Conservation (phyloP, 2,113 vertebrate species). For the Cephalopterus ornatus region DNA sequence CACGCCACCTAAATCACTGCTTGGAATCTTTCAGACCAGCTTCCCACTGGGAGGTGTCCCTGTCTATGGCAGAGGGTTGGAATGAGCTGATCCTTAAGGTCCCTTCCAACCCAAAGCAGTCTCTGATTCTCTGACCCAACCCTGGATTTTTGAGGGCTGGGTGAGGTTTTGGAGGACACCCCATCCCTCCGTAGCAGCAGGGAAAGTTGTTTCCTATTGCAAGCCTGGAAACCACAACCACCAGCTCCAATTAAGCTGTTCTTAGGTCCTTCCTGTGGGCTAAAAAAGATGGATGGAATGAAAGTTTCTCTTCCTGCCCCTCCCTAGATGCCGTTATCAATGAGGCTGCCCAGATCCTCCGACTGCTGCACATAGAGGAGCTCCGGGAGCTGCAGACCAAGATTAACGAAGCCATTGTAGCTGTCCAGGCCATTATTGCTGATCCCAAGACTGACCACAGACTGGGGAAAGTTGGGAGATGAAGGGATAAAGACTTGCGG, state of each 20-base stretch:
- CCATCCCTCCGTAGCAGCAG: neutral
- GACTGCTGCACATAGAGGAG: constrained; percentile 96
- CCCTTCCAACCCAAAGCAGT: neutral
- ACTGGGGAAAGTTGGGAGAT: constrained; percentile 97
- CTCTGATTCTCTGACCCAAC: neutral
- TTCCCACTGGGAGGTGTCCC: neutral
- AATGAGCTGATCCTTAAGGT: neutral
- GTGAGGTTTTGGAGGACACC: neutral
- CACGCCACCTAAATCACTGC: neutral
- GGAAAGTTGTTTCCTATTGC: neutral
- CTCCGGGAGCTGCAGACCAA: constrained; percentile 94
- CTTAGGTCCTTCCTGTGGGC: neutral
- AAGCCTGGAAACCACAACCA: neutral
- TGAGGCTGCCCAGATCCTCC: constrained; percentile 91
- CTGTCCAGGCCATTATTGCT: constrained; percentile 95
- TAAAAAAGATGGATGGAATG: neutral
- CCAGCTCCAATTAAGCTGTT: neutral
- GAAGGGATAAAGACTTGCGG: constrained; percentile 44
- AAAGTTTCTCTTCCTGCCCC: neutral
- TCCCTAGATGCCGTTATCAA: constrained; percentile 91
- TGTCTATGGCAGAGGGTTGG: neutral
- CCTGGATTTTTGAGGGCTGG: neutral
- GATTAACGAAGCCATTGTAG: constrained; percentile 97
- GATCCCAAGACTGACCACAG: constrained; percentile 98
- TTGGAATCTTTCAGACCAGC: neutral